Evolutionary conservation across 2,113 vertebrate genomes (phyloP), one percentile per base, ranked within the genome.

Genomic region (Anseranas semipalmata): DNA sequence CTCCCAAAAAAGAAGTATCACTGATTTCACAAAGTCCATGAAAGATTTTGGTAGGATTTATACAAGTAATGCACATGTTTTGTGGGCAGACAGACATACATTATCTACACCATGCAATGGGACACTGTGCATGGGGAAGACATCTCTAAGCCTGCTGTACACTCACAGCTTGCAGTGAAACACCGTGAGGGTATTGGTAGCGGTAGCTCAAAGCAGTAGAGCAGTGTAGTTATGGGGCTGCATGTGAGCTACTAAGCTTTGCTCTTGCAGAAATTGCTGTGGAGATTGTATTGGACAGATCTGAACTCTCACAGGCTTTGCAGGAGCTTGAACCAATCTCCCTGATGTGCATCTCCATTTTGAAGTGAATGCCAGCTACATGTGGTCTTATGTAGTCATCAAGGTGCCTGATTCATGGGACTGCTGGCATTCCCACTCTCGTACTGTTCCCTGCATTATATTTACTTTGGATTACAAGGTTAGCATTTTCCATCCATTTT

Each of bases 401-500:
- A 48, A 88, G 43, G 76, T 93, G 80, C 45, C 65, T 87, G 66
- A 80, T 94, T 62, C 59, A 63, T 89, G 46, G 55, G 27, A 48
- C 50, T 71, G 32, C 17, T 89, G 59, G 5, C 53, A 60, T 71
- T 92, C 65, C 46, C n/a, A 35, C 27, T 68, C 8, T 96, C 66
- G 18, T 65, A 58, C 48, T 84, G 68, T 55, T 74, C 22, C 19
- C 74, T 91, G 77, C 39, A 80, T 84, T 60, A 25, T 83, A 72
- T 89, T 89, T 85, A 72, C 50, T 95, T 93, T 91, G 67, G 77
- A 76, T 83, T 74, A 68, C n/a, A 82, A 59, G 41, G 30, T 82
- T 88, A 91, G 80, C 55, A 77, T 90, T 94, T 95, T 94, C 89
- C 73, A 90, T 85, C 68, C 3, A 35, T 87, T 94, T 94, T 87